Evolutionary conservation across 2,888 invertebrate species (phyloP), one percentile per base, ranked within the genome.

Genomic region (Myopa tessellatipennis): DNA sequence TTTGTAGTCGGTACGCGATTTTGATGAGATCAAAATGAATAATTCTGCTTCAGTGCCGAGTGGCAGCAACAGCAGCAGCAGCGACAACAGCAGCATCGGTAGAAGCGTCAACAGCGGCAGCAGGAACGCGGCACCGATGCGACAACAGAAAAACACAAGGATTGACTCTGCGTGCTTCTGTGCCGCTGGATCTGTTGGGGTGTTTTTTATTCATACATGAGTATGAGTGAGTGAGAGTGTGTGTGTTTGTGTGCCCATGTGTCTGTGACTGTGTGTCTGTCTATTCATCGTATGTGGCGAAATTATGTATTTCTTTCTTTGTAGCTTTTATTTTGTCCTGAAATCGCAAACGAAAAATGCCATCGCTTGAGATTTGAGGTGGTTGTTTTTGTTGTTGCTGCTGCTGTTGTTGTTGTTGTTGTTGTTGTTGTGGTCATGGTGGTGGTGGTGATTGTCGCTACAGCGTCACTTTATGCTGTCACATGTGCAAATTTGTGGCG

Each of bases 401-500:
- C 40, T 72, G 26, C 38, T 67, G 52, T 50, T 74, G 34, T 58
- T 72, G 26, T 52, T 67, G 26, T 26, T 60, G 8, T 69, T 61
- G 5, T 52, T 34, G 16, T 60, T 55, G 4, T 69, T 18, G 26
- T 68, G 36, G 4, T 69, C 18, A 16, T 68, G 36, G 34, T 67
- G 58, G 60, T 60, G 14, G 60, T 74, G 34, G 36, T 60, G n/a
- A 40, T 45, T 61, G 16, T 60, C 45, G 63, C 40, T 40, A 18
- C 26, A 50, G 67, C 67, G 55, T 67, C 63, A 50, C 34, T 61
- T 34, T 10, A 12, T 76, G 63, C 45, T 76, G 73, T 73, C 74
- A 65, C 76, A 78, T 78, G 76, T 79, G 77, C 77, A 76, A 79
- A 78, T 77, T 72, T 78, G 78, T 74, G 79, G 72, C 74, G 65